These are phyloP conservation scores for Australoheros facetus DNA, from an alignment of 2,797 vertebrate species.

Conservation along the genomic window DNA sequence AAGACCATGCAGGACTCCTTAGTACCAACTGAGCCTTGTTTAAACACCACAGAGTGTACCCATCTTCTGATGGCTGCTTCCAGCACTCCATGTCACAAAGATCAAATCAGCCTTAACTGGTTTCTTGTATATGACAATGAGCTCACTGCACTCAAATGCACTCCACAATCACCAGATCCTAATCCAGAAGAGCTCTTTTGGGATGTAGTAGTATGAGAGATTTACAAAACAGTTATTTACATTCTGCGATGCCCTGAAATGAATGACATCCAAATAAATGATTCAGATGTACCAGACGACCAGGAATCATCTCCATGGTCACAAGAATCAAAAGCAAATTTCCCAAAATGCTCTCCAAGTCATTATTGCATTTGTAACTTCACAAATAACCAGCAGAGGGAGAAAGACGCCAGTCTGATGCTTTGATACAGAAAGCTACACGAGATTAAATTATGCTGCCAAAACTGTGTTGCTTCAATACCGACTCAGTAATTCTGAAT, in stretches of 20 bases:
- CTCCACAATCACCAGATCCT: no score
- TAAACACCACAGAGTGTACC: neutral
- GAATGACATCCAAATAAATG: neutral
- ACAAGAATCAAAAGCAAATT: neutral
- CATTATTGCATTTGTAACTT: neutral
- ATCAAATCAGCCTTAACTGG: neutral
- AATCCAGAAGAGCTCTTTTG: neutral
- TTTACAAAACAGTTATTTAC: neutral
- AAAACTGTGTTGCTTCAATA: slow-evolving; percentile 21
- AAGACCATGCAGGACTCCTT: neutral
- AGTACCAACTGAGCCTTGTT: neutral
- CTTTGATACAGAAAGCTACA: neutral
- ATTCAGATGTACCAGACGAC: neutral
- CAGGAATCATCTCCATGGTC: neutral
- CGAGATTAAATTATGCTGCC: neutral
- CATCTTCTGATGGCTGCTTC: neutral
- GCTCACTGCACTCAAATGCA: no score
- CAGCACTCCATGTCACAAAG: neutral
- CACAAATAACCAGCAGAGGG: slow-evolving; percentile 63
- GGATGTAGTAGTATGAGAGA: rapidly evolving
- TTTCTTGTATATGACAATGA: neutral
- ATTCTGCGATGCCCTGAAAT: neutral
- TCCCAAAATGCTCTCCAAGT: neutral
- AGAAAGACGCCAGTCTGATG: slow-evolving; percentile 1
- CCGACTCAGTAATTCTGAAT: neutral